phyloP scores from a whole-genome alignment of 2,888 invertebrate genomes.

The Coronaproctus castanopsis region DNA sequence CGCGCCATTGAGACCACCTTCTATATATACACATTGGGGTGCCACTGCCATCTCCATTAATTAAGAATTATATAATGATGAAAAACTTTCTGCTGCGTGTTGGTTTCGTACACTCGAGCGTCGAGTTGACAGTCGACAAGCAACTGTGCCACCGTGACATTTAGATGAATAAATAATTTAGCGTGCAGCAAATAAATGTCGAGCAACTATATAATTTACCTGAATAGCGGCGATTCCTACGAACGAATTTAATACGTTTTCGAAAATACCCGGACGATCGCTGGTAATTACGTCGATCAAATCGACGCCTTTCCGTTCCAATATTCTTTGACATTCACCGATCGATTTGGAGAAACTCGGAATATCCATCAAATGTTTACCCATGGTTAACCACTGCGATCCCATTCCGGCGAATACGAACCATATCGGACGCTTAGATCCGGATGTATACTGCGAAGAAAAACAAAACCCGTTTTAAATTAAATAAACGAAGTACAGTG shows the following conservation, averaged over 20 bases:
- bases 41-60: no score
- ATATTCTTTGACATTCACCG: constrained; percentile 37
- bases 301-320: constrained; percentile 42
- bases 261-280: constrained; percentile 39
- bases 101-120: no score
- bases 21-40: no score
- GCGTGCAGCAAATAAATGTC: no score
- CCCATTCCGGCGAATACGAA: constrained; percentile 86
- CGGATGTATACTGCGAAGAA: constrained; percentile 36
- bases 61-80: no score
- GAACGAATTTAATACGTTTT: constrained; percentile 48
- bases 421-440: constrained; percentile 51
- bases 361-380: constrained; percentile 47
- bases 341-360: constrained; percentile 53
- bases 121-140: no score
- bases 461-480: background rate
- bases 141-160: no score
- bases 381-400: constrained; percentile 74
- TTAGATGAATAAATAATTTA: no score
- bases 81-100: no score
- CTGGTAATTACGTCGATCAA: constrained; percentile 40
- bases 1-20: no score
- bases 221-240: constrained; percentile 49
- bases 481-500: no score
- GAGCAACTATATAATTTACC: constrained; percentile 26